Conservation (phyloP, 2,113 vertebrate species). For the Narcine bancroftii region DNA sequence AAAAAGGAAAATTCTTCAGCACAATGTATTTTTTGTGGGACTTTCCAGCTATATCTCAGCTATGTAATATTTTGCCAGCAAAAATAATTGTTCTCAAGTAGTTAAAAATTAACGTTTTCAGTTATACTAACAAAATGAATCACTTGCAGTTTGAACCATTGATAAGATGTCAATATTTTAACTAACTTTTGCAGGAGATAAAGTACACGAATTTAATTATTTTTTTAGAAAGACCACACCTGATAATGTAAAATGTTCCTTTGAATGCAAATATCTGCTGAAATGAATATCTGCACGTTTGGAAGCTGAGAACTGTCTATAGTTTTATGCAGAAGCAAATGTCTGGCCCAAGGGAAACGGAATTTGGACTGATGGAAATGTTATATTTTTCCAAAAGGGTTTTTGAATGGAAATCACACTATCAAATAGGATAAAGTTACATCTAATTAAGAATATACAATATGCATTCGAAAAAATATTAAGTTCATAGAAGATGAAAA, state of each 20-base stretch:
- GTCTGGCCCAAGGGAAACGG: neutral
- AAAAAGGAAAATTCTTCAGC: neutral
- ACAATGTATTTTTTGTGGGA: neutral
- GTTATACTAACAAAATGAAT: neutral
- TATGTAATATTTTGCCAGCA: neutral
- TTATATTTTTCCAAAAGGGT: neutral
- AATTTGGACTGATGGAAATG: neutral
- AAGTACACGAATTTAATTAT: neutral
- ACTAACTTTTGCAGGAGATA: neutral
- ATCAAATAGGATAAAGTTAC: neutral
- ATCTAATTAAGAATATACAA: neutral
- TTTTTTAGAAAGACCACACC: neutral
- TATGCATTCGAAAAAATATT: neutral
- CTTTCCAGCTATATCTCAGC: neutral
- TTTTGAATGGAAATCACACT: neutral
- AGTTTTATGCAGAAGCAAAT: neutral
- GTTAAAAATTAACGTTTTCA: neutral
- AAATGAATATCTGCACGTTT: neutral
- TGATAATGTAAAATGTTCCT: neutral
- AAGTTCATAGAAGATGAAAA: neutral
- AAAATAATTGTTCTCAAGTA: neutral
- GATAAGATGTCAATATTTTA: neutral
- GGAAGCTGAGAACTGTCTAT: neutral
- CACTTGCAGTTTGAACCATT: neutral
- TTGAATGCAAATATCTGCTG: conserved; percentile 23